Conservation (phyloP, 2,113 vertebrate species). For the Microcebus tavaratra region DNA sequence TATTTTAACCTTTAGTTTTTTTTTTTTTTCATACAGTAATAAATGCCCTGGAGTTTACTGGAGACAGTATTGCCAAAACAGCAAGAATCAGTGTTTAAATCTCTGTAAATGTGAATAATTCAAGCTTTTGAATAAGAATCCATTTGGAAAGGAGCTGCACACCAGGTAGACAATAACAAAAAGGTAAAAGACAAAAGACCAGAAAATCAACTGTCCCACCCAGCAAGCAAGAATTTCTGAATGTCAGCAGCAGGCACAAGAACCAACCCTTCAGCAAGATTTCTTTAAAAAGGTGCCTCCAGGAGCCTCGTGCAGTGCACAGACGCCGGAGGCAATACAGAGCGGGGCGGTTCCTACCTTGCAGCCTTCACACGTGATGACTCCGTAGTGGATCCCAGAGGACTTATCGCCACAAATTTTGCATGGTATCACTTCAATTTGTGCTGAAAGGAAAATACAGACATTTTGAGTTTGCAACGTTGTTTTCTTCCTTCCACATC, state of each 20-base stretch:
- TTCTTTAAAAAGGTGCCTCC: neutral
- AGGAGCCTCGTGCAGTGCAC: neutral
- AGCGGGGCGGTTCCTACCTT: conserved; percentile 89
- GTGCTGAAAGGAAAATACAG: conserved; percentile 89
- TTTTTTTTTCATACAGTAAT: neutral
- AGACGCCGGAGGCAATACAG: conserved; percentile 30
- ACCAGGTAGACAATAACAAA: neutral
- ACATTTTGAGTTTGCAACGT: conserved; percentile 64
- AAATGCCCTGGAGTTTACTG: conserved; percentile 50
- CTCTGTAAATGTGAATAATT: conserved; percentile 40
- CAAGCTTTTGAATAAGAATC: conserved; percentile 51
- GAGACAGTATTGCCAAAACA: conserved; percentile 41
- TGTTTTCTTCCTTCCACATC: neutral
- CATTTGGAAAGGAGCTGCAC: conserved; percentile 55
- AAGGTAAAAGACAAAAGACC: neutral
- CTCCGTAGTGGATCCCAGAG: conserved; percentile 99
- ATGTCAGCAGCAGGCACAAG: conserved; percentile 22
- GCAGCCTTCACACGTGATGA: conserved; percentile 99
- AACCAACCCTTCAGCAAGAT: neutral
- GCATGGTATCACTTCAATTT: conserved; percentile 99
- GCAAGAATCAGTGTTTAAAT: neutral
- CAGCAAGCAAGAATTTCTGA: neutral
- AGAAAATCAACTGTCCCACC: neutral
- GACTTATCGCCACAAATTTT: conserved; percentile 99
- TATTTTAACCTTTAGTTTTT: conserved; percentile 20